Evolutionary conservation across 1,140 invertebrate genomes (phyloP).

Genomic region (Aphis gossypii): DNA sequence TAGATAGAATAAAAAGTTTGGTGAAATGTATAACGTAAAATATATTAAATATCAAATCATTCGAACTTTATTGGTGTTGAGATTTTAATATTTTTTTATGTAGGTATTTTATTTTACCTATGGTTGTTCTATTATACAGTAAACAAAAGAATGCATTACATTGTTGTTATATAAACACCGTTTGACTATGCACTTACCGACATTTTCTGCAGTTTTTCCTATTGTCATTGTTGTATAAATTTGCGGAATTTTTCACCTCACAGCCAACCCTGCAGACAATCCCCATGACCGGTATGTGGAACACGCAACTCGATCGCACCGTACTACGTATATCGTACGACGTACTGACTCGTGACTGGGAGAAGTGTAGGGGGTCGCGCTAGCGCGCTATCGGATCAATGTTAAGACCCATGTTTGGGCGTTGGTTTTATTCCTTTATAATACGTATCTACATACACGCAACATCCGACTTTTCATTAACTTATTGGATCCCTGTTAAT

Average conservation of each 20-base stretch:
- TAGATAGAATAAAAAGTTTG: background rate
- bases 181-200: background rate
- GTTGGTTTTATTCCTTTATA: constrained; percentile 26
- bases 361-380: constrained; percentile 21
- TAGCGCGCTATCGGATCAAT: constrained; percentile 31
- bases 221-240: background rate
- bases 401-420: constrained; percentile 49
- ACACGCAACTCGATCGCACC: background rate
- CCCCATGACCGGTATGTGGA: background rate
- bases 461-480: background rate
- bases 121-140: background rate
- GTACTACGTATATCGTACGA: background rate
- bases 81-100: background rate
- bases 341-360: background rate
- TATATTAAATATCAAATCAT: background rate
- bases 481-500: background rate
- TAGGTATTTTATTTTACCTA: background rate
- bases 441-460: background rate
- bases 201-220: background rate
- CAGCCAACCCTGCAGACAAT: background rate
- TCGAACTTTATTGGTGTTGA: background rate
- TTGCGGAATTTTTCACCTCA: background rate
- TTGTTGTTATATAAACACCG: background rate
- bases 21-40: background rate
- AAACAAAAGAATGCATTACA: background rate